Evolutionary conservation across 2,113 vertebrate species (phyloP).

Genomic region (Piprites chloris): DNA sequence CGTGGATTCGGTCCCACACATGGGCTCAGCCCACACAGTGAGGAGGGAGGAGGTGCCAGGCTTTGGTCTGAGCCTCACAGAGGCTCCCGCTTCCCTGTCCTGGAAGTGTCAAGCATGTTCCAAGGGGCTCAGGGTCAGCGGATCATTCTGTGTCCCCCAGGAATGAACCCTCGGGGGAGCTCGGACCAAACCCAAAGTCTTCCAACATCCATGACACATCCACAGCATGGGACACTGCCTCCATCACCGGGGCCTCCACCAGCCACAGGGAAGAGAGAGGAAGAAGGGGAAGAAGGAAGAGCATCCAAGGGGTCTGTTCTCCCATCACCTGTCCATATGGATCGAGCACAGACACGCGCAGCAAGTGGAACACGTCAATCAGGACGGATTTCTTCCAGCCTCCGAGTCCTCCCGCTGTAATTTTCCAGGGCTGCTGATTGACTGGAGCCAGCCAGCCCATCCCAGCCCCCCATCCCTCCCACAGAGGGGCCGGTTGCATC

Average conservation of each 20-base stretch:
- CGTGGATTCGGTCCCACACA: fast-evolving
- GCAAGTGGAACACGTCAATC: fast-evolving
- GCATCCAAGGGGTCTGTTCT: neutral
- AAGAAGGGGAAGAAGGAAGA: neutral
- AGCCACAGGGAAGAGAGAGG: neutral
- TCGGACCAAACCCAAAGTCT: neutral
- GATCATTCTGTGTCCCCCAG: fast-evolving
- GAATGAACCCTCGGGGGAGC: neutral
- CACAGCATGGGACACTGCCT: neutral
- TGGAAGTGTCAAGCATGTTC: fast-evolving
- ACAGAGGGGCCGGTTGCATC: constrained; percentile 39
- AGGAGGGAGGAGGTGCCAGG: neutral
- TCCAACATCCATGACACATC: neutral
- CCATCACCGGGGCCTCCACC: neutral
- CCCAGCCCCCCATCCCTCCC: constrained; percentile 48
- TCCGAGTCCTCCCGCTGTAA: neutral
- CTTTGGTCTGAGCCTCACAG: neutral
- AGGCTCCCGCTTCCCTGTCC: fast-evolving
- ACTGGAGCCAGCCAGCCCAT: constrained; percentile 30
- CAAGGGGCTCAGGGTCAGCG: fast-evolving
- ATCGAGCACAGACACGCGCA: fast-evolving
- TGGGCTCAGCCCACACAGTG: neutral
- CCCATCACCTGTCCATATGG: fast-evolving
- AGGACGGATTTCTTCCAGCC: neutral
- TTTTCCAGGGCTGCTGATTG: constrained; percentile 51